phyloP scores from a whole-genome alignment of 1,140 invertebrate genomes.

The Apis florea region DNA sequence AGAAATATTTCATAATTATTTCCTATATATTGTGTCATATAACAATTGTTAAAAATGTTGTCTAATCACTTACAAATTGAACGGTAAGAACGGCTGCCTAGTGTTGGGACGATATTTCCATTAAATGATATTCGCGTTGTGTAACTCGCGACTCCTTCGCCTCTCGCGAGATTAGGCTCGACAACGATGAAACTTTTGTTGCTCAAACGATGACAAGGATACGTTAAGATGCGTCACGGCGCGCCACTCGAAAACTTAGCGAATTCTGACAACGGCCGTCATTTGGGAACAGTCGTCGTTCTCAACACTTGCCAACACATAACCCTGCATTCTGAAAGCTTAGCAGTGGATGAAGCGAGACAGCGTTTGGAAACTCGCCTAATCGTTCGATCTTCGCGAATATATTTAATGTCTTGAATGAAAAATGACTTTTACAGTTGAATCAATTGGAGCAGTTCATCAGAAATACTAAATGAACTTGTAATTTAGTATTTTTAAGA shows the following conservation, averaged over 20 bases:
- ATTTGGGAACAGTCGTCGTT: conserved; percentile 61
- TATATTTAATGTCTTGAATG: too few relatives aligned
- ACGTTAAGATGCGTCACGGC: conserved; percentile 65
- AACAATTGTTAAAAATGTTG: background rate
- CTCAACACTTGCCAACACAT: conserved; percentile 66
- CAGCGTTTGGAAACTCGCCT: conserved; percentile 53
- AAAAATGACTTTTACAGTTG: background rate
- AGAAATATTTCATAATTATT: too few relatives aligned
- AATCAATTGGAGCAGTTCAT: too few relatives aligned
- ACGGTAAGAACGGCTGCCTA: background rate
- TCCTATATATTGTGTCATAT: too few relatives aligned
- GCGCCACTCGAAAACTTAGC: conserved; percentile 60
- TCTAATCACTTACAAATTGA: too few relatives aligned
- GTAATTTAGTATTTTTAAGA: too few relatives aligned
- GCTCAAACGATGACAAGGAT: conserved; percentile 33
- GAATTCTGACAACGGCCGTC: conserved; percentile 63
- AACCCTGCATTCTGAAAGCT: conserved; percentile 45
- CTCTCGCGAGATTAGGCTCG: conserved; percentile 60
- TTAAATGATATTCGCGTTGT: background rate
- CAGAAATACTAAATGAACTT: background rate
- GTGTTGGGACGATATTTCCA: background rate
- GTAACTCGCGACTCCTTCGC: conserved; percentile 33
- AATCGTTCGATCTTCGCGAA: conserved; percentile 49
- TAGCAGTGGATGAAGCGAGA: conserved; percentile 13
- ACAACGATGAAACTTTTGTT: conserved; percentile 60